phyloP scores from a whole-genome alignment of 2,797 vertebrate species.

The Sphenodon punctatus region DNA sequence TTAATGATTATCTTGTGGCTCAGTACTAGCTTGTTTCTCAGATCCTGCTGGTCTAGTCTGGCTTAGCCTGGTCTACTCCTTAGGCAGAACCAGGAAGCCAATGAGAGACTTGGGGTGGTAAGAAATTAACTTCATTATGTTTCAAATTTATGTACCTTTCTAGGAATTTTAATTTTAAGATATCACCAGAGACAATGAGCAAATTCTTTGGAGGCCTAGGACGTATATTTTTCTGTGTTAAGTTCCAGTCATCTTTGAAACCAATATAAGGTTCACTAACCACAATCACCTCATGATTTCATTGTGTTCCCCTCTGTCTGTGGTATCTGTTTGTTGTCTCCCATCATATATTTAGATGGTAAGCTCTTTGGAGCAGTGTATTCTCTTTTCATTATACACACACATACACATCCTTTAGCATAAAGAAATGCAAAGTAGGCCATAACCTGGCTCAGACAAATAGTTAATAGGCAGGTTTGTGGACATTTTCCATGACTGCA shows the following conservation, averaged over 20 bases:
- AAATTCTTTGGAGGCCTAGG: background rate
- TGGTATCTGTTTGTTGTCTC: background rate
- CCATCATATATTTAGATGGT: background rate
- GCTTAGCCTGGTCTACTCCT: conserved; percentile 40
- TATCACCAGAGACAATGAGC: background rate
- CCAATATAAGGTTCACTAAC: background rate
- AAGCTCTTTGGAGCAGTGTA: background rate
- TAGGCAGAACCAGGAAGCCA: conserved; percentile 19
- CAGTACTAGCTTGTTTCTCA: conserved; percentile 34
- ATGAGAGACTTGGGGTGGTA: background rate
- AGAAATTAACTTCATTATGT: background rate
- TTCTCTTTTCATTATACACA: background rate
- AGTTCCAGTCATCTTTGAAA: background rate
- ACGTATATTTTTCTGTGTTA: background rate
- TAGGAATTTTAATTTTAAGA: background rate
- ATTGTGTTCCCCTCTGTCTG: background rate
- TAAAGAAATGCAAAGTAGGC: background rate
- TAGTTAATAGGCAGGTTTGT: background rate
- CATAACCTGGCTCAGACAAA: background rate
- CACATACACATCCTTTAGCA: no score
- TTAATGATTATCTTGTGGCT: conserved; percentile 51
- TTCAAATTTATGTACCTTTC: background rate
- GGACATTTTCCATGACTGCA: background rate
- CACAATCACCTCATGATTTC: background rate
- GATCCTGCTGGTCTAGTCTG: conserved; percentile 46